A percentile compares a stretch with the other conserved stretches of the same genome.
These are phyloP conservation scores for Dinothrombium tinctorium DNA, from an alignment of 1,140 invertebrate genomes.

Conservation along the genomic window DNA sequence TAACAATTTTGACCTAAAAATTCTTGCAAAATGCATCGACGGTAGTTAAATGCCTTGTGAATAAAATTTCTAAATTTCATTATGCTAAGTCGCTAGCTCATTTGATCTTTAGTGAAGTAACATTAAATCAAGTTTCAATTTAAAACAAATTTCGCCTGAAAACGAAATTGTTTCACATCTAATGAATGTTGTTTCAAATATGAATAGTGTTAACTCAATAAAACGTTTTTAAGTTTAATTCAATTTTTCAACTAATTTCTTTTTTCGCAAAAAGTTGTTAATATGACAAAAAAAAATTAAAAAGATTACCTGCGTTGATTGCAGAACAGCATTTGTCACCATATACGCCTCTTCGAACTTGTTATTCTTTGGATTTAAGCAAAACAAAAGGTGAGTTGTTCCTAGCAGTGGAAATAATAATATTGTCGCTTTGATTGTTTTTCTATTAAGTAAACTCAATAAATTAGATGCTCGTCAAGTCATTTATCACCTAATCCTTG, in stretches of 20 bases:
- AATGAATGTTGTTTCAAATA: no score
- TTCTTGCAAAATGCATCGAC: not conserved
- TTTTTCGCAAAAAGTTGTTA: not conserved
- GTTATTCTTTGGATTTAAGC: constrained; percentile 24
- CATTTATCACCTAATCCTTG: constrained; percentile 20
- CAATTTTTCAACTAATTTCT: no score
- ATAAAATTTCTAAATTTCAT: not conserved
- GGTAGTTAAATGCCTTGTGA: not conserved
- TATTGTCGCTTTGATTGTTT: constrained; percentile 29
- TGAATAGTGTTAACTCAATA: no score
- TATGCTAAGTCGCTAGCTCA: not conserved
- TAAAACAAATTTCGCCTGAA: no score
- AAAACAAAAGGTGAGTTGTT: constrained; percentile 28
- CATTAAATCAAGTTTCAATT: no score
- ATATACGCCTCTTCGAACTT: constrained; percentile 21
- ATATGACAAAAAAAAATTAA: not conserved
- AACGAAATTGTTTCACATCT: no score
- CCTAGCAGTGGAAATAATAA: constrained; percentile 31
- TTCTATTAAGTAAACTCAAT: constrained; percentile 18
- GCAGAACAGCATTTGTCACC: constrained; percentile 26
- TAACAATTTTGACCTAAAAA: no score
- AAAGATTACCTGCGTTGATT: constrained; percentile 26
- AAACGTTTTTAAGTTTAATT: no score
- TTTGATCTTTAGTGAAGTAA: no score
- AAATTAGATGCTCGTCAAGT: not conserved